Evolutionary conservation across 2,113 vertebrate genomes (phyloP).

Genomic region (Rhinichthys klamathensis): DNA sequence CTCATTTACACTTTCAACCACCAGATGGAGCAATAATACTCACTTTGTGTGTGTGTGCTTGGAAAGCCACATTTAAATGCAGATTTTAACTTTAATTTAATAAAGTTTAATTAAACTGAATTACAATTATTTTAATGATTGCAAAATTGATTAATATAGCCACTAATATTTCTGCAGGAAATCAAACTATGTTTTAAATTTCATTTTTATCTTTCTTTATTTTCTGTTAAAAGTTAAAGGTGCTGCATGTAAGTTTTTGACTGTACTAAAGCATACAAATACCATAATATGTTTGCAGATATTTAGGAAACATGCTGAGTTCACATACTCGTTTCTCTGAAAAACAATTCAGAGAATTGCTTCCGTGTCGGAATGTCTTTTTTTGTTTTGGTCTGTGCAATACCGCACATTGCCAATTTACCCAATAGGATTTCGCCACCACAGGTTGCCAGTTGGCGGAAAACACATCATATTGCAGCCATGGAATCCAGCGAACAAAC

Average conservation of each 20-base stretch:
- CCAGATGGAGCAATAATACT: constrained; percentile 19
- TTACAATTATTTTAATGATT: not conserved
- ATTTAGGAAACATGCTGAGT: too few relatives aligned
- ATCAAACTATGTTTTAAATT: not conserved
- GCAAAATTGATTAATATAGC: not conserved
- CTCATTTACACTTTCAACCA: not conserved
- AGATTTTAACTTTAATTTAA: not conserved
- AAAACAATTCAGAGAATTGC: too few relatives aligned
- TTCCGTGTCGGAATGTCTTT: too few relatives aligned
- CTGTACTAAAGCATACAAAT: too few relatives aligned
- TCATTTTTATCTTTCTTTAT: not conserved
- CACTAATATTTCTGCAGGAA: not conserved
- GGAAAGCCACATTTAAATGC: not conserved
- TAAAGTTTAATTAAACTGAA: not conserved
- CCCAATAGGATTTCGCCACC: too few relatives aligned
- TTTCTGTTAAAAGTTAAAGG: not conserved
- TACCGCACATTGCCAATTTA: too few relatives aligned
- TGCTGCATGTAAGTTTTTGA: not conserved
- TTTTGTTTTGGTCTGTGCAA: too few relatives aligned
- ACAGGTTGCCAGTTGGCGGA: too few relatives aligned
- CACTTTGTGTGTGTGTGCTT: not conserved
- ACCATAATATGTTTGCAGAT: too few relatives aligned
- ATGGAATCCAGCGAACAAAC: too few relatives aligned
- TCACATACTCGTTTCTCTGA: too few relatives aligned
- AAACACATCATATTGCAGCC: too few relatives aligned